Base-by-base conservation (phyloP, 1,140 invertebrate genomes). In the Bombus cullumanus region DNA sequence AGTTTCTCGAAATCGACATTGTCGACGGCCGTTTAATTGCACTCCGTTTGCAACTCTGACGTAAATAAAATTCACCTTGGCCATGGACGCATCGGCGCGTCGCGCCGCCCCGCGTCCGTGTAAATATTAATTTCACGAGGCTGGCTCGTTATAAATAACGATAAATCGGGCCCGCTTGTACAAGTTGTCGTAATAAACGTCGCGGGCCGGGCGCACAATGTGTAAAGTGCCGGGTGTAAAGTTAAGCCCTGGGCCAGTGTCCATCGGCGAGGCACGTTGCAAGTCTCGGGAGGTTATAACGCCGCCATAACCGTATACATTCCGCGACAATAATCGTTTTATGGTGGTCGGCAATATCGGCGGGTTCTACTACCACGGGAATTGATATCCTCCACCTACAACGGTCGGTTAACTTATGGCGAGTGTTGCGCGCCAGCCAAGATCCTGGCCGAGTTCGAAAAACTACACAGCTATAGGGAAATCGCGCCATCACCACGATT, bases 291-390 rank as follows among this genome's bases (percentile, higher is more conserved):
- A 92, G 92, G 92, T 94, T 93, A 95, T 95, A 95, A 94, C 93
- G 92, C 92, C 93, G 91, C 93, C 90, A 94, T 95, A 95, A 95
- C 94, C 94, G 93, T 95, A 95, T 94, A 94, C 94, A 93, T 93
- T 94, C 92, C 91, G 90, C 91, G 94, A 94, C 94, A 94, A 95
- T 95, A 95, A 94, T 95, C 93, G 94, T 93, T 94, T 95, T 94
- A 95, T 94, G 93, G 94, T 90, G 88, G 88, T 88, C 89, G 90
- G 87, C 87, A 91, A 92, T 93, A 92, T 94, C 92, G 92, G 90
- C 88, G 86, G 87, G 80, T 90, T 88, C 81, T 84, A 86, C 89
- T 74, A 78, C 80, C 76, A 68, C 83, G 88, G 81, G 81, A 87
- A 84, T 86, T 88, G 92, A 91, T 90, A 90, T 90, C 83, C 89